Percentiles rank a stretch among this genome's conserved stretches.
Conservation (phyloP, 2,888 invertebrate species). For the Liodrosophila aerea region DNA sequence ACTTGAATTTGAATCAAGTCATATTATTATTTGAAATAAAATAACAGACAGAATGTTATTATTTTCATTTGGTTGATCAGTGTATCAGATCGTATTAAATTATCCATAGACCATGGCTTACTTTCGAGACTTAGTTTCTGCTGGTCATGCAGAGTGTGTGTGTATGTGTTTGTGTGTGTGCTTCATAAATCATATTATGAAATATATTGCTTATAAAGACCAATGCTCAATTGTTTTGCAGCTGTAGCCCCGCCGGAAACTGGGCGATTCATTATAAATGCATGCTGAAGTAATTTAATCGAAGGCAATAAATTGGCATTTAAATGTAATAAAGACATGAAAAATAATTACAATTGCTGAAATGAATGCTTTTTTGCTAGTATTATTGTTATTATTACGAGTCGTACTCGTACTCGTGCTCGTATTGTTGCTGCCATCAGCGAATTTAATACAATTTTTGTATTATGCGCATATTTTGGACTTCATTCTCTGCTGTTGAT, state of each 20-base stretch:
- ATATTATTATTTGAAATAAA: too few relatives aligned
- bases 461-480: constrained; percentile 72
- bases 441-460: constrained; percentile 51
- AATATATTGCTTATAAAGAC: constrained; percentile 32
- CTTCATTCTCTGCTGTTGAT: constrained; percentile 38
- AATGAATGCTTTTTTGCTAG: constrained; percentile 51
- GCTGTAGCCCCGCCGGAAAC: constrained; percentile 19
- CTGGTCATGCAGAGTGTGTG: constrained; percentile 2
- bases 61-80: too few relatives aligned
- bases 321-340: constrained; percentile 75
- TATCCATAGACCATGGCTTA: too few relatives aligned
- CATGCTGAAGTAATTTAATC: constrained; percentile 65
- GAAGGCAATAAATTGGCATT: constrained; percentile 77
- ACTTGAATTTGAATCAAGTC: too few relatives aligned
- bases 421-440: constrained; percentile 27
- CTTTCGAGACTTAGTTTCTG: constrained; percentile 14
- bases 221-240: constrained; percentile 20
- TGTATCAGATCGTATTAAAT: too few relatives aligned
- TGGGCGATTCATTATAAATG: constrained; percentile 56
- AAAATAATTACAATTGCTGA: constrained; percentile 68
- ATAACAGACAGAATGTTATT: too few relatives aligned
- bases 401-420: constrained; percentile 5
- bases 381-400: constrained; percentile 31
- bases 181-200: constrained; percentile 29
- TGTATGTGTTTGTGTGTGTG: not conserved